Conservation (phyloP, 2,797 vertebrate species). For the Macropodus opercularis region DNA sequence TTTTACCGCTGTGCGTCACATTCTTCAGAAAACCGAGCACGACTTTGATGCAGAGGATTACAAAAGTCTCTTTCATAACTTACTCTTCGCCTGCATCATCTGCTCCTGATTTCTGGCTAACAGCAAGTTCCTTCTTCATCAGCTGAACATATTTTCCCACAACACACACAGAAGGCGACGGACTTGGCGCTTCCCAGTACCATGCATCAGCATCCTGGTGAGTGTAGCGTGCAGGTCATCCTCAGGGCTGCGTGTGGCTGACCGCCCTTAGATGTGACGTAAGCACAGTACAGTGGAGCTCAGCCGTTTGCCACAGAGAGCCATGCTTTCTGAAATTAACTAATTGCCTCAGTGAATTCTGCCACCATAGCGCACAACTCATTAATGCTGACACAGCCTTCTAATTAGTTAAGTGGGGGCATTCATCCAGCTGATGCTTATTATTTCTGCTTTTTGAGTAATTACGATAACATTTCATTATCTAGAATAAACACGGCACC, state of each 20-base stretch:
- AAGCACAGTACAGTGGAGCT: slow-evolving; percentile 33
- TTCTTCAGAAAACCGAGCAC: slow-evolving; percentile 36
- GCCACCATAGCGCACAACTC: slow-evolving; percentile 58
- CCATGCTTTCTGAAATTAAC: slow-evolving; percentile 45
- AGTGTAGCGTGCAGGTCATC: slow-evolving; percentile 37
- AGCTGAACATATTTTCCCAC: slow-evolving; percentile 38
- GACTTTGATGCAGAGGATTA: slow-evolving; percentile 50
- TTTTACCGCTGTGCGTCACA: slow-evolving; percentile 16
- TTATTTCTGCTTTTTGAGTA: slow-evolving; percentile 58
- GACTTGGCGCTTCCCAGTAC: slow-evolving; percentile 14
- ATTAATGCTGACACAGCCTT: slow-evolving; percentile 68
- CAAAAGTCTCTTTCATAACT: slow-evolving; percentile 46
- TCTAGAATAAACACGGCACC: slow-evolving; percentile 40
- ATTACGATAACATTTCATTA: slow-evolving; percentile 53
- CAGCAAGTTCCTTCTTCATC: slow-evolving; percentile 54
- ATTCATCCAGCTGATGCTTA: slow-evolving; percentile 62
- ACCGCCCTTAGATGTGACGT: slow-evolving; percentile 33
- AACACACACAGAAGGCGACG: slow-evolving; percentile 13
- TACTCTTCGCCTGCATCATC: slow-evolving; percentile 58
- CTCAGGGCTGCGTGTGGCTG: slow-evolving; percentile 10
- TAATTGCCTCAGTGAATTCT: slow-evolving; percentile 67
- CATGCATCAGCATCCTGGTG: slow-evolving; percentile 11
- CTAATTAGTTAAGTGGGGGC: slow-evolving; percentile 76
- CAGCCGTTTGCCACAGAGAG: slow-evolving; percentile 48
- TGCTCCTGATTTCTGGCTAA: slow-evolving; percentile 59